A percentile compares a stretch with the other conserved stretches of the same genome.
phyloP scores from a whole-genome alignment of 1,140 invertebrate genomes.

The Colletes latitarsis region DNA sequence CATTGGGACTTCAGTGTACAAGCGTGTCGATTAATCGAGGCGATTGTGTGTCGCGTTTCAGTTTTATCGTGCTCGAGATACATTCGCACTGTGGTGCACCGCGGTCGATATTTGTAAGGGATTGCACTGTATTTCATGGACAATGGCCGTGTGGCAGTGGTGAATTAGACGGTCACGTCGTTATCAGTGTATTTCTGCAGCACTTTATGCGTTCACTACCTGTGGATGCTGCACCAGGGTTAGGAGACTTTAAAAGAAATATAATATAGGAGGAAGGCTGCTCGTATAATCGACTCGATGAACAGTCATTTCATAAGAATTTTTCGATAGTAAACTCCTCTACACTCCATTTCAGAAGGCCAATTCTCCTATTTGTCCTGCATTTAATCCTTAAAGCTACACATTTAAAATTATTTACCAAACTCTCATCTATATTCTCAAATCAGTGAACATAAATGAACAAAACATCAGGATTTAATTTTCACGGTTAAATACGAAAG shows the following conservation, averaged over 20 bases:
- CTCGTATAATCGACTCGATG: neutral
- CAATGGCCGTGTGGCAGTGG: slow-evolving; percentile 50
- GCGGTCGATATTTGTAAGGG: slow-evolving; percentile 54
- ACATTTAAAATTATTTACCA: too few species aligned
- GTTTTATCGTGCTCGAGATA: slow-evolving; percentile 48
- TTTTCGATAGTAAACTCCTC: neutral
- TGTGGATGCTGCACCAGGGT: slow-evolving; percentile 1
- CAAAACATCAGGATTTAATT: too few species aligned
- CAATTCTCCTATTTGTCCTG: too few species aligned
- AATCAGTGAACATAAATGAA: too few species aligned
- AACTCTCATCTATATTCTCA: too few species aligned
- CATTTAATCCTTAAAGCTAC: too few species aligned
- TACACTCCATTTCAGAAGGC: too few species aligned
- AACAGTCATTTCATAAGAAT: neutral
- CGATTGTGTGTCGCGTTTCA: slow-evolving; percentile 39
- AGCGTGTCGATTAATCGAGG: slow-evolving; percentile 51
- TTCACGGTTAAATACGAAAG: too few species aligned
- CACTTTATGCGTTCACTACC: slow-evolving; percentile 34
- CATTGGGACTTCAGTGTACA: neutral
- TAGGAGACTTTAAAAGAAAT: slow-evolving; percentile 2
- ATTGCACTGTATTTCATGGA: slow-evolving; percentile 56
- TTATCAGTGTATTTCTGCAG: slow-evolving; percentile 36
- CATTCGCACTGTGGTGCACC: slow-evolving; percentile 30
- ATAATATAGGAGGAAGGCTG: neutral
- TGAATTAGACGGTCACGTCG: slow-evolving; percentile 56